These are phyloP conservation scores for Pterophyllum scalare DNA, from an alignment of 2,113 vertebrate species.

Conservation along the genomic window DNA sequence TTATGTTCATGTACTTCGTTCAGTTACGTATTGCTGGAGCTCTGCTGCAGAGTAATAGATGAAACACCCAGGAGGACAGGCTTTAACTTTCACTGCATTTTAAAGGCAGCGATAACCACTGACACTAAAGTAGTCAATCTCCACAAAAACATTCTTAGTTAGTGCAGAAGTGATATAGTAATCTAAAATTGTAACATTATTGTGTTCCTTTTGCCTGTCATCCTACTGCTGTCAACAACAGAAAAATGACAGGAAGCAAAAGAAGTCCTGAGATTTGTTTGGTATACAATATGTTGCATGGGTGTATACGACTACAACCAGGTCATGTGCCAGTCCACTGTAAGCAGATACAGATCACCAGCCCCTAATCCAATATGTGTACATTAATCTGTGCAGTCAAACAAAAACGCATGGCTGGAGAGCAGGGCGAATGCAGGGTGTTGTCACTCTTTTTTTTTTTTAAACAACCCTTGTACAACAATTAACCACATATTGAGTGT, in stretches of 20 bases:
- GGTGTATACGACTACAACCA: slow-evolving; percentile 18
- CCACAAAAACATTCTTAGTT: background rate
- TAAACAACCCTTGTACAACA: slow-evolving; percentile 32
- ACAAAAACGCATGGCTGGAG: background rate
- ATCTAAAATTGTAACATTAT: background rate
- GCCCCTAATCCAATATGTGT: slow-evolving; percentile 63
- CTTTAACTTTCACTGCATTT: background rate
- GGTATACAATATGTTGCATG: slow-evolving; percentile 6
- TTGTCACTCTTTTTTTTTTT: background rate
- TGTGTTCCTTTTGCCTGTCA: background rate
- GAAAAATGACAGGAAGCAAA: background rate
- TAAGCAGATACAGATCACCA: slow-evolving; percentile 56
- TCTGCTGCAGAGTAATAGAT: background rate
- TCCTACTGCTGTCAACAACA: background rate
- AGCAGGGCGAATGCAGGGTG: background rate
- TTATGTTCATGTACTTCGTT: no score
- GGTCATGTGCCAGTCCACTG: slow-evolving; percentile 60
- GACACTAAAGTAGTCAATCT: background rate
- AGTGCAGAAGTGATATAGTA: background rate
- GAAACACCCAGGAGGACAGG: background rate
- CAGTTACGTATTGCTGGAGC: no score
- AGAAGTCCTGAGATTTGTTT: background rate
- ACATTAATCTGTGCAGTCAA: slow-evolving; percentile 1
- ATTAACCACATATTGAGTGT: slow-evolving; percentile 55
- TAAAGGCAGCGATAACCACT: background rate